Percentiles rank a stretch among this genome's conserved stretches.
These are phyloP conservation scores for Drosophila niveifrons DNA, from an alignment of 2,888 invertebrate species.

Conservation along the genomic window DNA sequence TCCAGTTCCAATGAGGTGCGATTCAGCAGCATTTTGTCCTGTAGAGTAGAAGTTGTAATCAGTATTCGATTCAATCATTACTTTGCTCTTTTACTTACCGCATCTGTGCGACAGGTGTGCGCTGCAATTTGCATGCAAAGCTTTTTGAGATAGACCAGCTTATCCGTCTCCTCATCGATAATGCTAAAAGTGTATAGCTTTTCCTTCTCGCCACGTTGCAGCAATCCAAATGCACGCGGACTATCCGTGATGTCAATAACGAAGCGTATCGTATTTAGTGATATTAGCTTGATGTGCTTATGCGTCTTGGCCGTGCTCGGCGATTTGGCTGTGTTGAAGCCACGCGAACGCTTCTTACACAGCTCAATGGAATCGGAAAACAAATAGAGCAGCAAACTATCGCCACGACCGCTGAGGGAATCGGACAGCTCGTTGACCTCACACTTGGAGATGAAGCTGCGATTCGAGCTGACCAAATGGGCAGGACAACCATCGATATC, in stretches of 20 bases:
- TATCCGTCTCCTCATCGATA: constrained; percentile 93
- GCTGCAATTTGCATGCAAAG: constrained; percentile 96
- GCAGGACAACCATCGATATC: constrained; percentile 99
- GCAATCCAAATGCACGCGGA: constrained; percentile 95
- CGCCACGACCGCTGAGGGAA: constrained; percentile 93
- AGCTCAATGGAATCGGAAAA: constrained; percentile 98
- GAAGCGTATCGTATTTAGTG: constrained; percentile 94
- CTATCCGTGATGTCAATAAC: constrained; percentile 96
- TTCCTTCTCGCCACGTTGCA: constrained; percentile 95
- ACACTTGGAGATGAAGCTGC: constrained; percentile 94
- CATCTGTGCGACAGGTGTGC: constrained; percentile 96
- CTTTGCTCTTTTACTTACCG: constrained; percentile 87
- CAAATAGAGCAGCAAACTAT: constrained; percentile 94
- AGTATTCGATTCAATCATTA: not conserved
- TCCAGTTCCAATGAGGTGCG: constrained; percentile 90
- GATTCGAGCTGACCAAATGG: constrained; percentile 96
- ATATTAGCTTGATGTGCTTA: constrained; percentile 96
- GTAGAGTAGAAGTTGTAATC: constrained; percentile 22
- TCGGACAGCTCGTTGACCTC: constrained; percentile 95
- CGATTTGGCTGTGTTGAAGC: constrained; percentile 89
- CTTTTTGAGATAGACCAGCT: constrained; percentile 92
- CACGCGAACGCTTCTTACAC: constrained; percentile 93
- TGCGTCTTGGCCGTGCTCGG: constrained; percentile 93
- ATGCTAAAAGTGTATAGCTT: constrained; percentile 95
- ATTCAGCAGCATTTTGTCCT: constrained; percentile 84